Base-by-base conservation (phyloP, 2,888 invertebrate species). In the Gibbula magus region DNA sequence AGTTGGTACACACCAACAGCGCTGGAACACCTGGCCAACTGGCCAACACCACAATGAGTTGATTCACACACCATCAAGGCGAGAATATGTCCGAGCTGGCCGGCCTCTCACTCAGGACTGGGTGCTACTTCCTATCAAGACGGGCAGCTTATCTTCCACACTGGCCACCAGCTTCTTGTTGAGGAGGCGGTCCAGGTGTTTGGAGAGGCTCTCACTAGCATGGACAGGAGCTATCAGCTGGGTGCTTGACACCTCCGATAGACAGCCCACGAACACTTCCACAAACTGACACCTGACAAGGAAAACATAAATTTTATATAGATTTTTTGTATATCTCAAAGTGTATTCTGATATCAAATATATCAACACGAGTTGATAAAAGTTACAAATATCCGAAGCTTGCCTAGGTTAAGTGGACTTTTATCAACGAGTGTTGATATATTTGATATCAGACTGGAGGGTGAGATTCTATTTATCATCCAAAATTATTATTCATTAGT, bases 111-210 rank as follows among this genome's bases (percentile, higher is more conserved):
- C 29, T 61, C 61, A 61, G 61, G 61, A 61, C 29, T 25, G 61
- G 25, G 25, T 29, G 16, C 25, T 61, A 2, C 29, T 61, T 13
- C 61, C 61, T 29, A n/a, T 25, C 78, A 89, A 85, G 45, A 86
- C 75, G 73, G 84, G 84, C 52, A 91, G 82, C 79, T 89, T 90
- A 76, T 91, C 90, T 78, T 91, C 91, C 7, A 91, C 84, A 2
- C 86, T 82, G 3, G 88, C 89, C 67, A 90, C 81, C 29, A 89
- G 85, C 76, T 90, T 86, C 74, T 88, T 88, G 82, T 88, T 89
- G 67, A 91, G 86, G 73, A 89, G 86, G 13, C 89, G 84, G 53
- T 88, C 87, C 32, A 91, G 84, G 77, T 91, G 91, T 29, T 88
- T 83, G 18, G 81, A 79, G 70, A 90, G 86, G 70, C 86, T 86